Evolutionary conservation across 2,797 vertebrate genomes (phyloP).

Genomic region (Coranthus polyacanthus): DNA sequence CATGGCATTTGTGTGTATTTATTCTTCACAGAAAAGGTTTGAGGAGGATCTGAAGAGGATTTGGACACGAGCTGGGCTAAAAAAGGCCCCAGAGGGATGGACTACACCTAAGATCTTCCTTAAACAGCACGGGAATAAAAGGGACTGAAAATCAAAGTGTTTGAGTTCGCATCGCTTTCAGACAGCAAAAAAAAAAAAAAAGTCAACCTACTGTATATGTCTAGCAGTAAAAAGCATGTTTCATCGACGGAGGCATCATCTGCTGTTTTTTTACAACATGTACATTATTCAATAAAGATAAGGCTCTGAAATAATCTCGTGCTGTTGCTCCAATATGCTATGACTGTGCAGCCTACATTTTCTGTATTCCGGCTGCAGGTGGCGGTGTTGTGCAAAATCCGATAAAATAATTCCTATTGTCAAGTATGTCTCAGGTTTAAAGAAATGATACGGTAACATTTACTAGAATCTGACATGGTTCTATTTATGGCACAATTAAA

Average conservation of each 20-base stretch:
- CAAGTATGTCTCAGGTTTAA: too few relatives aligned
- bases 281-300: slow-evolving; percentile 69
- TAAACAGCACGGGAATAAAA: slow-evolving; percentile 71
- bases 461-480: not conserved
- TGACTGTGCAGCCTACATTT: not conserved
- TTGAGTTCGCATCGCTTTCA: slow-evolving; percentile 9
- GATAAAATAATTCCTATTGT: not conserved
- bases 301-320: not conserved
- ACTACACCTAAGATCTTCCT: slow-evolving; percentile 89
- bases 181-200: not conserved
- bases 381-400: slow-evolving; percentile 48
- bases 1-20: slow-evolving; percentile 36
- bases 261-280: slow-evolving; percentile 26
- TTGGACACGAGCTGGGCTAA: slow-evolving; percentile 91
- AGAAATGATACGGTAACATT: not conserved
- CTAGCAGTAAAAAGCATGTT: slow-evolving; percentile 5
- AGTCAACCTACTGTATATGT: not conserved
- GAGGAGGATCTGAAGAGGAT: slow-evolving; percentile 90
- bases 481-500: not conserved
- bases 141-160: slow-evolving; percentile 48
- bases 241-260: not conserved
- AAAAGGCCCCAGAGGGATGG: slow-evolving; percentile 89
- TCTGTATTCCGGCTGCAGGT: slow-evolving; percentile 29
- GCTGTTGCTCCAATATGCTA: not conserved
- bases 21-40: slow-evolving; percentile 83